Evolutionary conservation across 1,140 invertebrate genomes (phyloP).

Genomic region (Drosophila nannoptera): DNA sequence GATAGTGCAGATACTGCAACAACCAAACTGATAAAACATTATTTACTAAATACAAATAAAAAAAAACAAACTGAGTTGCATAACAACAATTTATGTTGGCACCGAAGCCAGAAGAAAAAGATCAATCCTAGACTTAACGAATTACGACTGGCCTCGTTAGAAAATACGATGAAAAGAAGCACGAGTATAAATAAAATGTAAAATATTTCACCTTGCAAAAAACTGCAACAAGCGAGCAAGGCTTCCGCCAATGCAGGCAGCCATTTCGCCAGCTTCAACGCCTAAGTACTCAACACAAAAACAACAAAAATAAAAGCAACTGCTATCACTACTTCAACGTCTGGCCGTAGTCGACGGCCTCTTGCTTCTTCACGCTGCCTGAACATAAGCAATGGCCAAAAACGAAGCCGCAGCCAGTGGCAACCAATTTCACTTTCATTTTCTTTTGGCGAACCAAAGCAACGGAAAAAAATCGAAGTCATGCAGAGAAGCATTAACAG

Average conservation of each 20-base stretch:
- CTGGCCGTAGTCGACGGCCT: conserved; percentile 37
- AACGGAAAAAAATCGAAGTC: conserved; percentile 59
- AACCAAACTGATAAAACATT: conserved; percentile 5
- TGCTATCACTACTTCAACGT: conserved; percentile 15
- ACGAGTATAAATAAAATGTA: conserved; percentile 25
- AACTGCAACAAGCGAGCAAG: conserved; percentile 44
- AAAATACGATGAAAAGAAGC: conserved; percentile 20
- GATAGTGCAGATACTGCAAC: not conserved
- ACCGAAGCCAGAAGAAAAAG: conserved; percentile 15
- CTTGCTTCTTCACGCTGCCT: conserved; percentile 62
- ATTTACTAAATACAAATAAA: conserved; percentile 15
- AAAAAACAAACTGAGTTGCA: conserved; percentile 43
- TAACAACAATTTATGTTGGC: conserved; percentile 33
- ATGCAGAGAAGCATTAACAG: conserved; percentile 66
- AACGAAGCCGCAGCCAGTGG: conserved; percentile 27
- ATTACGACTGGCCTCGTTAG: conserved; percentile 48
- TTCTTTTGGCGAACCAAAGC: conserved; percentile 57
- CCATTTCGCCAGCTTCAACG: conserved; percentile 25
- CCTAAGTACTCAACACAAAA: conserved; percentile 24
- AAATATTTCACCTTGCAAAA: conserved; percentile 65
- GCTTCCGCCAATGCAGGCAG: conserved; percentile 60
- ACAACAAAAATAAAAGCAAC: conserved; percentile 1
- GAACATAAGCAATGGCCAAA: conserved; percentile 65
- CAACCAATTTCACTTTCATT: conserved; percentile 74
- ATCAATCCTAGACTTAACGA: conserved; percentile 15